Conservation (phyloP, 1,140 invertebrate species). For the Glossosoma conforme region DNA sequence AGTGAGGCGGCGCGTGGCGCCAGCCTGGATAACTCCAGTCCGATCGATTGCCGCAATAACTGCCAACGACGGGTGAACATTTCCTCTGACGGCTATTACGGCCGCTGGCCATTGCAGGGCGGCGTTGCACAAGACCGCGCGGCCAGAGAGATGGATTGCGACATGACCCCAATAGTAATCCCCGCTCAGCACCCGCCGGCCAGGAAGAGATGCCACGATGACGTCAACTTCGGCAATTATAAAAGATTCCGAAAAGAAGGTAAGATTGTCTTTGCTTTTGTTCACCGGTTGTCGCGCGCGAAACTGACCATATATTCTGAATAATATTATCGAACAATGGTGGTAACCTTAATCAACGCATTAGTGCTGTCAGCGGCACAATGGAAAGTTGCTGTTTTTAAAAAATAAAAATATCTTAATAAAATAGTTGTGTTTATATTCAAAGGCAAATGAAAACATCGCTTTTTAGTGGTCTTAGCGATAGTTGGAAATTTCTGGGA, state of each 20-base stretch:
- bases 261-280: slow-evolving; percentile 5
- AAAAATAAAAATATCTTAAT: too few relatives aligned
- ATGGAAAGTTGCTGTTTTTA: too few relatives aligned
- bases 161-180: slow-evolving; percentile 19
- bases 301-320: slow-evolving; percentile 5
- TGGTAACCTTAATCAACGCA: too few relatives aligned
- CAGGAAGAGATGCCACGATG: slow-evolving; percentile 17
- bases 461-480: too few relatives aligned
- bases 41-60: too few relatives aligned
- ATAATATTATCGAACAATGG: too few relatives aligned
- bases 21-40: too few relatives aligned
- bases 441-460: too few relatives aligned
- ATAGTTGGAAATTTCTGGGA: too few relatives aligned
- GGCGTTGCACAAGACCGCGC: background rate
- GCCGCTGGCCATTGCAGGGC: slow-evolving; percentile 5
- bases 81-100: slow-evolving; percentile 16
- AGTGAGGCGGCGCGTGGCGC: slow-evolving; percentile 10
- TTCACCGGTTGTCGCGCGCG: slow-evolving; percentile 3
- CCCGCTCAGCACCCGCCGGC: slow-evolving; percentile 6
- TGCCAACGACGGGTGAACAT: slow-evolving; percentile 10
- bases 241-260: slow-evolving; percentile 17
- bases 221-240: slow-evolving; percentile 20
- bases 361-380: too few relatives aligned
- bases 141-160: slow-evolving; percentile 19
- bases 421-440: too few relatives aligned